Evolutionary conservation across 2,888 invertebrate species (phyloP), one percentile per base, ranked within the genome.

Genomic region (Dolomedes plantarius): DNA sequence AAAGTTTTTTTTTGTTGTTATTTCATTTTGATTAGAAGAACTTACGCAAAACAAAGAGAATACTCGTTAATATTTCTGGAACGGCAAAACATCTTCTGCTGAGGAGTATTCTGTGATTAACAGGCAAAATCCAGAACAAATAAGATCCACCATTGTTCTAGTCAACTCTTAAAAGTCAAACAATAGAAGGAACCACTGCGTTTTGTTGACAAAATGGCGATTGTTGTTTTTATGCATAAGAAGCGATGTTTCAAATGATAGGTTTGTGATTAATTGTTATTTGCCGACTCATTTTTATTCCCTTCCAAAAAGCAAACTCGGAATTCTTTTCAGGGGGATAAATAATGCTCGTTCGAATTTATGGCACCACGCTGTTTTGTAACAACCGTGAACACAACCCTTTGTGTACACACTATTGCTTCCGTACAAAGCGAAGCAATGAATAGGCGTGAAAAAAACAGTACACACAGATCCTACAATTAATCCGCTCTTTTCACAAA

Each of bases 311-410:
- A 82, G 76, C 62, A 64, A 83, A 76, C 72, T 73, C 23, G 31
- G 29, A 23, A 77, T 83, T 83, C 83, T 83, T 83, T 83, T 83
- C 83, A 83, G 39, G n/a, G 65, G 31, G 16, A 46, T 72, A 82
- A 83, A 77, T 83, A 82, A 77, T 72, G 77, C 69, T 72, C 75
- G 39, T 83, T 83, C 77, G 67, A 77, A 83, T 83, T 83, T 83
- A 83, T 77, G 77, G 73, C 32, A 72, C 72, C 83, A 64, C 71
- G 75, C 82, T 82, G 76, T 76, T 82, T 69, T 31, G 28, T 32
- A 71, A 76, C 76, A 72, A 46, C 36, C 72, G 39, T 64, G 67
- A 67, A 36, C 62, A 71, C 64, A 71, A 77, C 64, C 76, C 77
- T 83, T 83, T 83, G 77, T 77, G 72, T 67, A 68, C 77, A 64